Evolutionary conservation across 2,113 vertebrate species (phyloP).

Genomic region (Anolis carolinensis): DNA sequence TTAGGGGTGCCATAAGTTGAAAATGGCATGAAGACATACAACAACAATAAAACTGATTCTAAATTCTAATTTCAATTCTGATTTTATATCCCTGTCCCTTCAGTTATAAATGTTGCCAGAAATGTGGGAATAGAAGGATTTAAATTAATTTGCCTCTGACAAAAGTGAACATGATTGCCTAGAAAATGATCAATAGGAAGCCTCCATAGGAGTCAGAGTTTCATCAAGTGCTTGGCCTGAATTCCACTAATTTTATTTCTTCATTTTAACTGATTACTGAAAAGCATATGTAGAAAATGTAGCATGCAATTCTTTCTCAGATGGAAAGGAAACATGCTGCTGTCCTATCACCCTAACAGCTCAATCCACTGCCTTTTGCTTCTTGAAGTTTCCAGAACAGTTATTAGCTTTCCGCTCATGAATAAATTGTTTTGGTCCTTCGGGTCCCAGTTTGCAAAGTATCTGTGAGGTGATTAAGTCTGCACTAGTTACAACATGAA

Average conservation of each 20-base stretch:
- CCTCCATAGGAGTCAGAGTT: not conserved
- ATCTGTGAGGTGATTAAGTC: slow-evolving; percentile 13
- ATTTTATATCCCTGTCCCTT: too few relatives aligned
- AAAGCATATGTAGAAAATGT: not conserved
- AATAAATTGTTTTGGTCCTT: not conserved
- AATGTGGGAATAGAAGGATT: too few relatives aligned
- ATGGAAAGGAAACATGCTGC: not conserved
- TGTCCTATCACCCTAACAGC: not conserved
- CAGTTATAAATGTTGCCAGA: too few relatives aligned
- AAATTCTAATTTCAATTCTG: too few relatives aligned
- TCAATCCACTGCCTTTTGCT: not conserved
- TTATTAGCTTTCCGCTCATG: not conserved
- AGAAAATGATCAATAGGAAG: not conserved
- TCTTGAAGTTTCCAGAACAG: not conserved
- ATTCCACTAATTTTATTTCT: not conserved
- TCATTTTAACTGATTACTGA: not conserved
- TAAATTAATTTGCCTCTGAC: too few relatives aligned
- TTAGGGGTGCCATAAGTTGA: too few relatives aligned
- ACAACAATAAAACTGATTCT: too few relatives aligned
- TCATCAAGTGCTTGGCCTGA: not conserved
- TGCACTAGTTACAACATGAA: slow-evolving; percentile 27
- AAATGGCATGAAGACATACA: too few relatives aligned
- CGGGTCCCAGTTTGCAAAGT: slow-evolving; percentile 1
- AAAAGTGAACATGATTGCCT: too few relatives aligned
- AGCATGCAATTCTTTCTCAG: not conserved